Conservation (phyloP, 2,797 vertebrate species). For the Cynodonichthys magdalenae region DNA sequence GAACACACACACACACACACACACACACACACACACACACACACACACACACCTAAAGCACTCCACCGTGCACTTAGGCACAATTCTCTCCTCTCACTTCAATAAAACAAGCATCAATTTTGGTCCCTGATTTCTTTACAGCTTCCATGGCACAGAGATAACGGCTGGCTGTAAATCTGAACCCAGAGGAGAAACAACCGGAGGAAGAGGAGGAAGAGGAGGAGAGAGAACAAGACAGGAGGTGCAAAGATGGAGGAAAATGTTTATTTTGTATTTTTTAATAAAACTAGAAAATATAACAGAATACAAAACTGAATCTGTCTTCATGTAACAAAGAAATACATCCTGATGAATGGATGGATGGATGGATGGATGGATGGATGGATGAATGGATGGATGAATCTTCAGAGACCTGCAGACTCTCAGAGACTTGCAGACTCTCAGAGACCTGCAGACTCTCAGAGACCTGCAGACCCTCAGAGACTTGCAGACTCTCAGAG, state of each 20-base stretch:
- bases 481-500: no score
- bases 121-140: slow-evolving; percentile 61
- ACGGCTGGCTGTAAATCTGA: slow-evolving; percentile 55
- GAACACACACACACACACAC: slow-evolving; percentile 15
- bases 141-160: slow-evolving; percentile 48
- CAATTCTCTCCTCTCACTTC: slow-evolving; percentile 63
- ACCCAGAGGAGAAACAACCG: neutral
- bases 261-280: no score
- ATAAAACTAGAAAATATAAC: no score
- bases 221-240: neutral
- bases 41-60: slow-evolving; percentile 12
- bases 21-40: slow-evolving; percentile 11
- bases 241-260: neutral
- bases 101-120: slow-evolving; percentile 82
- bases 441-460: no score
- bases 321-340: no score
- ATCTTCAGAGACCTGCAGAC: no score
- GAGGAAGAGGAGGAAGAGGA: neutral
- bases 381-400: no score
- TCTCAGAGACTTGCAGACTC: no score
- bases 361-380: no score
- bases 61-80: slow-evolving; percentile 18
- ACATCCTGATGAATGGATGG: no score
- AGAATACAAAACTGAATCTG: no score
- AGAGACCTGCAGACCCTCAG: no score